Evolutionary conservation across 2,888 invertebrate genomes (phyloP).

Genomic region (Podabrus alpinus): DNA sequence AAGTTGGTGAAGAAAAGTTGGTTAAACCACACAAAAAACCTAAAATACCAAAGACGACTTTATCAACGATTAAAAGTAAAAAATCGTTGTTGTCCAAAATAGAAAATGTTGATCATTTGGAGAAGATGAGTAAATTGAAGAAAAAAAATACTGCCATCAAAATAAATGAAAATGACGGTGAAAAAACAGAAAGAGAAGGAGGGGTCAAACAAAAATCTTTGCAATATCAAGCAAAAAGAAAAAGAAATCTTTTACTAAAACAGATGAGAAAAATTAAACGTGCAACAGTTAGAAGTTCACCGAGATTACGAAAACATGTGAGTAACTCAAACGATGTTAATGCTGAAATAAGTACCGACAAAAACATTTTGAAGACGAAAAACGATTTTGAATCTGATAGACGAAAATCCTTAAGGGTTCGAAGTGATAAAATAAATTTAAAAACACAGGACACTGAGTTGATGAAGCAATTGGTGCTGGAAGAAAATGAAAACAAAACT

Average conservation of each 20-base stretch:
- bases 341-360: neutral
- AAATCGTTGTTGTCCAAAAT: neutral
- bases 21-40: neutral
- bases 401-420: neutral
- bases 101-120: neutral
- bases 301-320: neutral
- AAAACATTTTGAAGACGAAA: neutral
- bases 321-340: neutral
- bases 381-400: neutral
- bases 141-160: neutral
- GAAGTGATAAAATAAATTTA: neutral
- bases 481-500: neutral
- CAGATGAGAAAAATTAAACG: too few relatives aligned
- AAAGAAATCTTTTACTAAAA: neutral
- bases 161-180: neutral
- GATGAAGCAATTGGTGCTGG: neutral
- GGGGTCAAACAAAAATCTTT: neutral
- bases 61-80: neutral
- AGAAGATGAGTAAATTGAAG: neutral
- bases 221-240: neutral
- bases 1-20: neutral
- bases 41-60: neutral
- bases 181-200: neutral
- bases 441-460: neutral
- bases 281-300: neutral